Evolutionary conservation across 2,113 vertebrate species (phyloP), one percentile per base, ranked within the genome.

Genomic region (Seriola rivoliana): DNA sequence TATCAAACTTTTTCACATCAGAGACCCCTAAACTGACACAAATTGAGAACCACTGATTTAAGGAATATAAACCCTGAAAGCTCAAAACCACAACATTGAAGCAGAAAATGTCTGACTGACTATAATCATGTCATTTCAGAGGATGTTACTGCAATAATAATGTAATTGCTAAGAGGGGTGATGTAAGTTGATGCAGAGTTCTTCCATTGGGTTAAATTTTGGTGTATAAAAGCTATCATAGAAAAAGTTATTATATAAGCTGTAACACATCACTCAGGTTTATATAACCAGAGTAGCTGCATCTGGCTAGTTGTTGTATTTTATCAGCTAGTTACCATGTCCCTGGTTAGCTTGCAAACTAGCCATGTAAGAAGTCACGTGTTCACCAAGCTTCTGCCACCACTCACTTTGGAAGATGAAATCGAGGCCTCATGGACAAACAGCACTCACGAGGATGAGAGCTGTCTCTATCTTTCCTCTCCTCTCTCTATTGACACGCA

Each of bases 401-500:
- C 7, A 14, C 5, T 66, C 2, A n/a, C 29, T 38, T 8, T 2
- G 34, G 38, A 3, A n/a, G 38, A 25, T 25, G 40, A 11, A 52
- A 44, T 11, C 3, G 36, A 54, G 1, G 32, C 12, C 36, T n/a
- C 25, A 13, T 71, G 75, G 40, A 80, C 48, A 6, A 4, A 46
- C 25, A 75, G 23, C 14, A 74, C 34, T 29, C n/a, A 46, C 0
- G 0, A 34, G 1, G 25, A 48, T 23, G 66, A 68, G 55, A 64
- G 48, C 23, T 8, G 59, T 14, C 58, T 46, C 44, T 75, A 52
- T 68, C 14, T 14, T 34, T 54, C n/a, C 0, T 0, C 60, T 8
- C 16, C 23, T 40, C 23, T 5, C 29, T 52, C 1, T 0, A 68
- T 17, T 68, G 52, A 80, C 58, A 79, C 17, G 38, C 79, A 84